These are phyloP conservation scores for Hermodice carunculata DNA, from an alignment of 2,888 invertebrate genomes.

Conservation along the genomic window DNA sequence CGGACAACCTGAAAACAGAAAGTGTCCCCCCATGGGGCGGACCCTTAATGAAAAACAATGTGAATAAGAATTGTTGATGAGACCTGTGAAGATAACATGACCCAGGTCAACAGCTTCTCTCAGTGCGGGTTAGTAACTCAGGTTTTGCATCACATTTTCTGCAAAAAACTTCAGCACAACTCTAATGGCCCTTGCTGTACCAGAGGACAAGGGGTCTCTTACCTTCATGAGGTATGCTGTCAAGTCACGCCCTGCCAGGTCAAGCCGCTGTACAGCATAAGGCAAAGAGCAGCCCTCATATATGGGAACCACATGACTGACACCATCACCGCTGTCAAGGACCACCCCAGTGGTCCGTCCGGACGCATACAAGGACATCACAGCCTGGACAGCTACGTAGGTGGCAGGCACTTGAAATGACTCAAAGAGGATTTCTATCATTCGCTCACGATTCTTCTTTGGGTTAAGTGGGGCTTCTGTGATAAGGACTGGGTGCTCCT, in stretches of 20 bases:
- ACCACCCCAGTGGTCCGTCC: constrained; percentile 83
- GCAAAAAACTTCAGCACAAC: no score
- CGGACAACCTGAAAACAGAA: no score
- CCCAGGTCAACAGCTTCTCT: no score
- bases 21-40: no score
- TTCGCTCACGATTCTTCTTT: constrained; percentile 92
- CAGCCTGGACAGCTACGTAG: constrained; percentile 87
- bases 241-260: constrained; percentile 38
- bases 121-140: no score
- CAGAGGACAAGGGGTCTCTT: no score
- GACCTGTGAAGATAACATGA: no score
- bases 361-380: constrained; percentile 89
- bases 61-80: no score
- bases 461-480: constrained; percentile 93
- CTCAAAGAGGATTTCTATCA: constrained; percentile 75
- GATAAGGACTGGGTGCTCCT: constrained; percentile 90
- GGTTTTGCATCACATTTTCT: no score
- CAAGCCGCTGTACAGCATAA: constrained; percentile 27
- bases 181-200: no score
- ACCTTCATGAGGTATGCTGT: constrained; percentile 30
- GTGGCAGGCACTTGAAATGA: constrained; percentile 29
- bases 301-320: constrained; percentile 33
- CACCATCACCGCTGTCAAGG: constrained; percentile 30
- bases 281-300: constrained; percentile 39
- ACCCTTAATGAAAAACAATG: no score